These are phyloP conservation scores for Perca fluviatilis DNA, from an alignment of 2,113 vertebrate genomes.

Conservation along the genomic window DNA sequence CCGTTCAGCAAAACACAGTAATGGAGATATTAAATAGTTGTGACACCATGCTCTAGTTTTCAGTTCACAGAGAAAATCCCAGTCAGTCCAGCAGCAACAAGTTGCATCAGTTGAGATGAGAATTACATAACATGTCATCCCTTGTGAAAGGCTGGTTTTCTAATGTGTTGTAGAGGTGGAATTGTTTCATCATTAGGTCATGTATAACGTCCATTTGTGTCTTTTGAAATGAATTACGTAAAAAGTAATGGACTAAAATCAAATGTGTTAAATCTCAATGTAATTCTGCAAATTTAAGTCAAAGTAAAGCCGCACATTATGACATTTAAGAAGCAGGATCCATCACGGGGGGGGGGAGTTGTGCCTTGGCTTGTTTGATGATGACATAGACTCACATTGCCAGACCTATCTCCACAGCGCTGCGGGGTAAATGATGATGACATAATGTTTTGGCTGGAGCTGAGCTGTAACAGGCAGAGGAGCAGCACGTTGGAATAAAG, in stretches of 20 bases:
- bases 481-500: conserved; percentile 60
- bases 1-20: conserved; percentile 33
- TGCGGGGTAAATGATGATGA: conserved; percentile 20
- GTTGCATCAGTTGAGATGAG: conserved; percentile 34
- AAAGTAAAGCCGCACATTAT: neutral
- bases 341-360: neutral
- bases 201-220: conserved; percentile 17
- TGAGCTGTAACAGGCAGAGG: conserved; percentile 29
- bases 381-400: neutral
- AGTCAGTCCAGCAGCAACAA: conserved; percentile 29
- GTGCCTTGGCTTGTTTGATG: conserved; percentile 13
- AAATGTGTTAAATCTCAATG: neutral
- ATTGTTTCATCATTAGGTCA: conserved; percentile 28
- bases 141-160: conserved; percentile 19
- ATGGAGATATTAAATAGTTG: conserved; percentile 61
- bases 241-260: neutral
- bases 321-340: neutral
- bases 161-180: conserved; percentile 28
- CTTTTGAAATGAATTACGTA: neutral
- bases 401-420: too few relatives aligned
- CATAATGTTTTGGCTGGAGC: conserved; percentile 38
- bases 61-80: conserved; percentile 22
- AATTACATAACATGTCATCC: conserved; percentile 54
- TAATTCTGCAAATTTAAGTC: neutral
- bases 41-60: conserved; percentile 58